These are phyloP conservation scores for Musca vetustissima DNA, from an alignment of 1,140 invertebrate genomes.

Conservation along the genomic window DNA sequence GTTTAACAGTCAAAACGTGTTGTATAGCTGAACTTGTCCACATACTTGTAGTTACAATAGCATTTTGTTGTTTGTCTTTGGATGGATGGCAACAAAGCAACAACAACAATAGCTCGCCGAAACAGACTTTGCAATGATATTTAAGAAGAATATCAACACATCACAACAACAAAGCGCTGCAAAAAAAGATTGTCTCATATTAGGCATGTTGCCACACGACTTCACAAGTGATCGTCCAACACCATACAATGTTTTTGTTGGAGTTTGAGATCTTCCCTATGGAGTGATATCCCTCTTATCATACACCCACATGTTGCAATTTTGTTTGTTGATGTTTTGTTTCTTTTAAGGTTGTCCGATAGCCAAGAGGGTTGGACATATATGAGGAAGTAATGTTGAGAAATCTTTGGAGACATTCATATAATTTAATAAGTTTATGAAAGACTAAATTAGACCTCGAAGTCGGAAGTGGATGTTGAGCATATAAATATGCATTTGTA, in stretches of 20 bases:
- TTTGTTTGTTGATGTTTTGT: too few species aligned
- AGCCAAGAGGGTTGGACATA: too few species aligned
- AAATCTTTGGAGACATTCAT: too few species aligned
- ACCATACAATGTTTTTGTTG: not conserved
- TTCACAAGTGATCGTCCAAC: constrained; percentile 23
- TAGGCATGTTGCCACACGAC: constrained; percentile 23
- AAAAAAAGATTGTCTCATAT: constrained; percentile 21
- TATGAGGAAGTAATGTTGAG: too few species aligned
- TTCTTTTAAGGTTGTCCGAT: too few species aligned
- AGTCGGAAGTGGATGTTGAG: too few species aligned
- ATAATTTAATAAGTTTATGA: too few species aligned
- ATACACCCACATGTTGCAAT: too few species aligned
- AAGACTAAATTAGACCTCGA: too few species aligned
- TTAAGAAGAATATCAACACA: too few species aligned
- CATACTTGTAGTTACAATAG: constrained; percentile 17
- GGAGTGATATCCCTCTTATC: not conserved
- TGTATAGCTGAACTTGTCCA: constrained; percentile 18
- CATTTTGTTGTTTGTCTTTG: constrained; percentile 2
- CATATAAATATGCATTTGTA: too few species aligned
- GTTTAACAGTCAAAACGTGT: constrained; percentile 22
- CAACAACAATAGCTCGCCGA: not conserved
- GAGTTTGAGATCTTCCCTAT: not conserved
- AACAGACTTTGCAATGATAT: too few species aligned
- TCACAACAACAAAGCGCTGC: not conserved
- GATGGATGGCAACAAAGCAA: not conserved